Evolutionary conservation across 2,797 vertebrate species (phyloP), one percentile per base, ranked within the genome.

Genomic region (Crypturellus tataupa): DNA sequence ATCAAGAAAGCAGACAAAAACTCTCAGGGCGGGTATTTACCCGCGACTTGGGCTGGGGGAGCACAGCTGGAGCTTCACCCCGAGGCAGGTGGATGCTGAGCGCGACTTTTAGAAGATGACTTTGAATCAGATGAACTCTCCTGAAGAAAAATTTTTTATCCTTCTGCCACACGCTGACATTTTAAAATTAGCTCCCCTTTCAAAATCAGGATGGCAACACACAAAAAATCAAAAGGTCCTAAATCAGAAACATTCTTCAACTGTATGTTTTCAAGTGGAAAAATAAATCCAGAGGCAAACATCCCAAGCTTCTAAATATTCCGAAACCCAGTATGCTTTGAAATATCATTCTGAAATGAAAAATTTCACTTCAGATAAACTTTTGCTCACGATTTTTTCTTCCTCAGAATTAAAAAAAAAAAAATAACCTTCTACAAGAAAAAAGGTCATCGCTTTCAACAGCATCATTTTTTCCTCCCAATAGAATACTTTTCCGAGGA

Each of bases 81-180:
- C 0, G 0, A 63, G 51, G 72, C 83, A 65, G 0, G 1, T 8
- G 17, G 44, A n/a, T 39, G 65, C n/a, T 37, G 5, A 46, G 18
- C 24, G 31, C 0, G 0, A 53, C 3, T 17, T 35, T 14, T 40
- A 29, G 87, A 76, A 39, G 80, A 71, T 6, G 82, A n/a, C 63
- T 83, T 24, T 24, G 40, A 46, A 60, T 79, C 76, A 40, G 37
- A 68, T 51, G 51, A 79, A 56, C 33, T 67, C 15, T 39, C 92
- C 12, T 60, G 67, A 79, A 78, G 31, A 44, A 69, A n/a, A 31
- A 65, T 27, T 79, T 80, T 65, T 76, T 58, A n/a, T 72, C 78
- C 84, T 59, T 9, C 15, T 64, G 2, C 5, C 47, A 72, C 42
- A 31, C 42, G 6, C 10, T 29, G 12, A 70, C 42, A 14, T 53